Evolutionary conservation across 2,888 invertebrate species (phyloP).

Genomic region (Napeogenes sylphis): DNA sequence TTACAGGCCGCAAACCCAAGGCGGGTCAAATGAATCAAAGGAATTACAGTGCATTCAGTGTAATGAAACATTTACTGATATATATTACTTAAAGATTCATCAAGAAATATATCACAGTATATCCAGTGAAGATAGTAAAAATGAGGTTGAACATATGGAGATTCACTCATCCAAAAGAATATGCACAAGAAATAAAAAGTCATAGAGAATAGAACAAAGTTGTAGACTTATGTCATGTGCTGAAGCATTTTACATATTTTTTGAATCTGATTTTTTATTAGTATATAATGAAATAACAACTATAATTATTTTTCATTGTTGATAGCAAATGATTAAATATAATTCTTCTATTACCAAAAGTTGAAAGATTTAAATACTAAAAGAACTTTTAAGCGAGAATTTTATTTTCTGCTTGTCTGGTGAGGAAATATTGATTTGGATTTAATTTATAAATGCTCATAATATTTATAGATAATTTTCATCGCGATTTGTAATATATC

Average conservation of each 20-base stretch:
- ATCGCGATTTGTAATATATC: constrained; percentile 14
- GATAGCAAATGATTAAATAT: too few species aligned
- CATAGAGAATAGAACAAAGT: neutral
- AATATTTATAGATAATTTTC: constrained; percentile 1
- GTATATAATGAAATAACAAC: too few species aligned
- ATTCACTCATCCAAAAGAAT: constrained; percentile 18
- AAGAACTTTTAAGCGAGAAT: too few species aligned
- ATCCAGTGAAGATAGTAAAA: constrained; percentile 22
- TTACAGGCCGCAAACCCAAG: constrained; percentile 27
- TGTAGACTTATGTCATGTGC: neutral
- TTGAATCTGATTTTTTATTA: neutral
- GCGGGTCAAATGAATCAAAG: constrained; percentile 18
- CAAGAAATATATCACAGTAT: constrained; percentile 44
- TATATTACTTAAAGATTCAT: constrained; percentile 49
- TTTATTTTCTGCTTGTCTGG: too few species aligned
- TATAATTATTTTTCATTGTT: too few species aligned
- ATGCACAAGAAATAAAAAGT: constrained; percentile 15
- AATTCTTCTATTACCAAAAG: too few species aligned
- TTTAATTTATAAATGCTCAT: too few species aligned
- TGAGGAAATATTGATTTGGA: too few species aligned
- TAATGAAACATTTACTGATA: constrained; percentile 40
- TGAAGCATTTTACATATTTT: neutral
- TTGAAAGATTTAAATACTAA: too few species aligned
- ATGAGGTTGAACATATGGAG: constrained; percentile 12
- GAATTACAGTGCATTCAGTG: constrained; percentile 37